Conservation (phyloP, 2,113 vertebrate genomes). For the Equus przewalskii region DNA sequence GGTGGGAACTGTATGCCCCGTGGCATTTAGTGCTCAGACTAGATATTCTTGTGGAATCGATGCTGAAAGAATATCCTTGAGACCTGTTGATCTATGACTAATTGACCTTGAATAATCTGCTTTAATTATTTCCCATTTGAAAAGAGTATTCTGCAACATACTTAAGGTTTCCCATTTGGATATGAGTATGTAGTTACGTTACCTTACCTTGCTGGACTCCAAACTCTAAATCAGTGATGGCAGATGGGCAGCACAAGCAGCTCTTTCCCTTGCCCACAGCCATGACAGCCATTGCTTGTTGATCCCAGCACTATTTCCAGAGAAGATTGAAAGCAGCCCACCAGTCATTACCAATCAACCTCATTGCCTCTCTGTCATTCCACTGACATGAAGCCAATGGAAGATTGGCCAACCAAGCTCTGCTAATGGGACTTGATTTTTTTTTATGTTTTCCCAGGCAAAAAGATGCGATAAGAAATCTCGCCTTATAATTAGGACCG, state of each 20-base stretch:
- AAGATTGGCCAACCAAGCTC: not conserved
- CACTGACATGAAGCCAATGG: not conserved
- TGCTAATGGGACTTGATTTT: not conserved
- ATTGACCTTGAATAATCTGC: not conserved
- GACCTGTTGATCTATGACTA: not conserved
- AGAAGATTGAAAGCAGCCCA: not conserved
- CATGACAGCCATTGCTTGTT: not conserved
- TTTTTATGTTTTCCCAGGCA: slow-evolving; percentile 69
- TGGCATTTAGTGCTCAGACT: not conserved
- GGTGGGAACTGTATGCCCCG: not conserved
- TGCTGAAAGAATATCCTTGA: not conserved
- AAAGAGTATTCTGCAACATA: not conserved
- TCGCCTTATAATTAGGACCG: slow-evolving; percentile 84
- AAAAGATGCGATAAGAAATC: slow-evolving; percentile 87
- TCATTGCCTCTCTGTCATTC: not conserved
- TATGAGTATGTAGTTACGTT: not conserved
- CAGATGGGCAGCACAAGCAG: not conserved
- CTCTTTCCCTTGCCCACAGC: not conserved
- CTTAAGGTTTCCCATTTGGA: not conserved
- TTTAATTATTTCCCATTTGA: not conserved
- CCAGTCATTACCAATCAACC: not conserved
- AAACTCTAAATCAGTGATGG: not conserved
- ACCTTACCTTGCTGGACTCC: not conserved
- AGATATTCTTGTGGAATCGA: not conserved
- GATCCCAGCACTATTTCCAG: not conserved